These are phyloP conservation scores for Philereme vetulata DNA, from an alignment of 2,888 invertebrate genomes.

Conservation along the genomic window DNA sequence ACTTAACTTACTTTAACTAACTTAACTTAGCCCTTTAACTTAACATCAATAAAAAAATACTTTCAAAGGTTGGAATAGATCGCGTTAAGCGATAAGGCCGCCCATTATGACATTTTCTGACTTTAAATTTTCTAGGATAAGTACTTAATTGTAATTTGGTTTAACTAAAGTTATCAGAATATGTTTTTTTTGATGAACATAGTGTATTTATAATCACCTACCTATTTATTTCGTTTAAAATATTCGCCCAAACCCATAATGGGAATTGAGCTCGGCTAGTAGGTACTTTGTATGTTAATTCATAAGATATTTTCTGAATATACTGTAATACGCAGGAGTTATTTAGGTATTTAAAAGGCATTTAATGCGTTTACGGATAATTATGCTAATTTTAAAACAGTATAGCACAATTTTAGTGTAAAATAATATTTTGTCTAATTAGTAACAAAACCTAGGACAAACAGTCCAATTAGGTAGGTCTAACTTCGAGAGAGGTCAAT, in stretches of 20 bases:
- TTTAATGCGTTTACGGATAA: conserved; percentile 8
- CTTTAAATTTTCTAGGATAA: background rate
- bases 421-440: too few species aligned
- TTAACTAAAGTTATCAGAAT: background rate
- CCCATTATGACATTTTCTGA: too few species aligned
- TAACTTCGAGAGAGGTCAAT: too few species aligned
- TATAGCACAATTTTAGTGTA: background rate
- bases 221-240: background rate
- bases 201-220: background rate
- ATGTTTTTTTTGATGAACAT: background rate
- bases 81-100: too few species aligned
- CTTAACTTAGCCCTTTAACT: too few species aligned
- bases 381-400: conserved; percentile 8
- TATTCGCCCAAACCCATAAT: conserved; percentile 5
- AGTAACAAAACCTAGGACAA: too few species aligned
- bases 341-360: conserved; percentile 10
- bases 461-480: too few species aligned
- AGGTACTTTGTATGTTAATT: conserved; percentile 19
- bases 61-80: too few species aligned
- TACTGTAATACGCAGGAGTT: background rate
- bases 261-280: conserved; percentile 7
- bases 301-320: conserved; percentile 11
- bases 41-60: too few species aligned
- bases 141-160: background rate
- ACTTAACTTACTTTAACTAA: too few species aligned